Percentiles rank a stretch among this genome's conserved stretches.
Conservation (phyloP, 2,113 vertebrate genomes). For the Jacana jacana region DNA sequence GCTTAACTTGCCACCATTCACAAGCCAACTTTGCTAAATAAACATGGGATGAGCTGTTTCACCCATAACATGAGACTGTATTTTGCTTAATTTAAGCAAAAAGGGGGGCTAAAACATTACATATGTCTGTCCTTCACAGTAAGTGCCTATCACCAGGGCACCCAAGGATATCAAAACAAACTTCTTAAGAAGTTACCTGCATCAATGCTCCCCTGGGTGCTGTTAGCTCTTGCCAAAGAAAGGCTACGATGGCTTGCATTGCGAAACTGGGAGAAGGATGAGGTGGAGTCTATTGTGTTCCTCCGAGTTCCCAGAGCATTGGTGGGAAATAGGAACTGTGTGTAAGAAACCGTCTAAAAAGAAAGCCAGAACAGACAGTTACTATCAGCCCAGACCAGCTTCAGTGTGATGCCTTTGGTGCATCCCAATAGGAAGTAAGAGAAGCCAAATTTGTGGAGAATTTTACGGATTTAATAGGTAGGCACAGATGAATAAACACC, state of each 20-base stretch:
- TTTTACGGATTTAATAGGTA: background rate
- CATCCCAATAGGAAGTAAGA: background rate
- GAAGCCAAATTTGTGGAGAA: background rate
- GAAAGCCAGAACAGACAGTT: background rate
- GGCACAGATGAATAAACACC: background rate
- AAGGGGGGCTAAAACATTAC: background rate
- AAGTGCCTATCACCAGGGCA: background rate
- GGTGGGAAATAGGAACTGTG: slow-evolving; percentile 95
- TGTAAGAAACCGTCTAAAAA: slow-evolving; percentile 93
- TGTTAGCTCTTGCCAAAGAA: slow-evolving; percentile 90
- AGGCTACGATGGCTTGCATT: slow-evolving; percentile 96
- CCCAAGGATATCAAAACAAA: background rate
- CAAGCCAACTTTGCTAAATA: background rate
- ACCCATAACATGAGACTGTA: background rate
- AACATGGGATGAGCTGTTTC: background rate
- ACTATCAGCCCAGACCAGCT: background rate
- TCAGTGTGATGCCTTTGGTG: background rate
- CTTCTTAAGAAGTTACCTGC: slow-evolving; percentile 77
- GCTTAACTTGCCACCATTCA: background rate
- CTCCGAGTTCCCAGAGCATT: slow-evolving; percentile 90
- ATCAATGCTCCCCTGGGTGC: slow-evolving; percentile 96
- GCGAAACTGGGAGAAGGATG: slow-evolving; percentile 92
- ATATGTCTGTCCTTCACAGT: accelerated
- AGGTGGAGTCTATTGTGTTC: slow-evolving; percentile 96
- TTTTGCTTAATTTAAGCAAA: background rate